Evolutionary conservation across 2,888 invertebrate species (phyloP), one percentile per base, ranked within the genome.

Genomic region (Mactromeris polynyma): DNA sequence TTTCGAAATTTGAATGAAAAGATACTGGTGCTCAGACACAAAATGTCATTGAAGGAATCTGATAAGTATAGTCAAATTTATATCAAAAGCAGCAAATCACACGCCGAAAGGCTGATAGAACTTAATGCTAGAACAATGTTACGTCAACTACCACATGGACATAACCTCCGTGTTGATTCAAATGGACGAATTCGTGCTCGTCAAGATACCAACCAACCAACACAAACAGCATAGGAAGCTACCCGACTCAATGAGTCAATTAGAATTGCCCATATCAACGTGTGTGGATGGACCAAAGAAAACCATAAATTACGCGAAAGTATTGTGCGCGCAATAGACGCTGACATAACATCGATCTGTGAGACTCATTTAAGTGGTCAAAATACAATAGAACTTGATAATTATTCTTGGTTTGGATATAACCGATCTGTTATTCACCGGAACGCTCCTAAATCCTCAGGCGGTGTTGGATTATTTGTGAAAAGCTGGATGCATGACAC

Each of bases 261-360:
- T 90, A 91, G 73, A n/a, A n/a, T n/a, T n/a, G n/a, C n/a, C n/a
- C n/a, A n/a, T n/a, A n/a, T n/a, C n/a, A n/a, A n/a, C n/a, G 87
- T 91, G 17, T 88, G 90, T 83, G 88, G 88, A 17, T 91, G 90
- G 89, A 91, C 91, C 42, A 64, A 40, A 19, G 85, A 88, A 77
- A 91, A 90, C 46, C 31, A 77, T 79, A 80, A n/a, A 3, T 78
- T 90, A 81, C 73, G 88, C 0, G 40, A 40, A 46, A n/a, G 31
- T 17, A 80, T 88, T 73, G 80, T 90, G 4, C 36, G 26, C 9
- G 64, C 83, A 1, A 31, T 88, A 33, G 78, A 88, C 42, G 83
- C 86, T 31, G 90, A 90, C 38, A 85, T 91, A 33, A 78, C 78
- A 4, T 89, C 83, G 6, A 81, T 90, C 17, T 77, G 88, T 86